phyloP scores from a whole-genome alignment of 1,140 invertebrate species.

The Zaprionus africanus region DNA sequence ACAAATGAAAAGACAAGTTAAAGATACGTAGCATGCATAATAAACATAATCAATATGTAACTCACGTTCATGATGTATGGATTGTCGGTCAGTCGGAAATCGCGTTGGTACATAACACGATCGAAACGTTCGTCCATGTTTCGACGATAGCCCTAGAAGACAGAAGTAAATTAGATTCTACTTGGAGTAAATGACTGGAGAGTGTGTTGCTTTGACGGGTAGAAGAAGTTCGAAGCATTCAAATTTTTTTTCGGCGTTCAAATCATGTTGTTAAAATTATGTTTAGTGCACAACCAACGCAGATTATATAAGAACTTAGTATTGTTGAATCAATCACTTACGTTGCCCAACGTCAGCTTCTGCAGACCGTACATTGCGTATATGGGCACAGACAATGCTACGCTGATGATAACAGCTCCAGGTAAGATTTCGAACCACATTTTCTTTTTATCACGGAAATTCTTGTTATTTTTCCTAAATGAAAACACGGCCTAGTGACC shows the following conservation, averaged over 20 bases:
- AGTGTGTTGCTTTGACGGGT: conserved; percentile 16
- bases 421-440: conserved; percentile 89
- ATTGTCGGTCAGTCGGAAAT: conserved; percentile 85
- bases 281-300: conserved; percentile 48
- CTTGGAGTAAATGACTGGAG: conserved; percentile 29
- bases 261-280: conserved; percentile 69
- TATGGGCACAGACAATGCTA: conserved; percentile 86
- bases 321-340: conserved; percentile 80
- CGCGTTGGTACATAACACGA: conserved; percentile 85
- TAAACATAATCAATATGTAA: conserved; percentile 21
- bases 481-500: conserved; percentile 31
- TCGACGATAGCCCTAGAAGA: conserved; percentile 85
- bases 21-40: neutral
- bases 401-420: conserved; percentile 86
- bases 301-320: conserved; percentile 80
- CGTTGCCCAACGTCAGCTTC: conserved; percentile 86
- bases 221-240: conserved; percentile 21
- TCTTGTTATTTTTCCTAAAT: conserved; percentile 65
- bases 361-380: conserved; percentile 86
- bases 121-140: conserved; percentile 85
- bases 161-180: conserved; percentile 16
- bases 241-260: conserved; percentile 9
- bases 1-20: neutral
- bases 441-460: conserved; percentile 30
- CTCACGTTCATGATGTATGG: conserved; percentile 86